Conservation (phyloP, 1,140 invertebrate genomes). For the Mesaphorura yosii region DNA sequence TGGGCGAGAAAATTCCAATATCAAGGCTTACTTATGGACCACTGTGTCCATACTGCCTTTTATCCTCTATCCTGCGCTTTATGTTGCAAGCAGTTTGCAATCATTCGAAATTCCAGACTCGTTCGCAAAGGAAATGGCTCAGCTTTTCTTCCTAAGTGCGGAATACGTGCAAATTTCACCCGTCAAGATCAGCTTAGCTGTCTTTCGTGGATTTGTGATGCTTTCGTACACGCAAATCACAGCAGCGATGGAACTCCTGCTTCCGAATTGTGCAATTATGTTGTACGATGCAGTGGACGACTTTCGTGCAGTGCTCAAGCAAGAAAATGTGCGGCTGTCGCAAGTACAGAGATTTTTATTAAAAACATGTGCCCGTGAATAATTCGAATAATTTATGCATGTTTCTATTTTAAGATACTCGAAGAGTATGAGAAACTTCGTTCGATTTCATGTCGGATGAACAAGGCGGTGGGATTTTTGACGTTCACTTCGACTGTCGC, state of each 20-base stretch:
- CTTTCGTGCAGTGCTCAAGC: constrained; percentile 1
- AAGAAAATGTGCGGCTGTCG: not conserved
- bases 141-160: not conserved
- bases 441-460: not conserved
- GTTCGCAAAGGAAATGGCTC: not conserved
- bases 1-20: no score
- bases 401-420: not conserved
- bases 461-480: constrained; percentile 3
- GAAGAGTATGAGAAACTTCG: constrained; percentile 1
- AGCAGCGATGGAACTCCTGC: constrained; percentile 4
- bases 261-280: not conserved
- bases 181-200: not conserved
- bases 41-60: not conserved
- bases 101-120: not conserved
- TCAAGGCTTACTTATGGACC: constrained; percentile 5
- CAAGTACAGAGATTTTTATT: not conserved
- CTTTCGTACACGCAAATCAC: constrained; percentile 3
- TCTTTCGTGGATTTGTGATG: not conserved
- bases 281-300: not conserved
- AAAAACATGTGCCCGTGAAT: not conserved
- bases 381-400: not conserved
- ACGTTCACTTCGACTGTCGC: constrained; percentile 2
- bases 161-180: not conserved
- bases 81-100: not conserved
- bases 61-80: not conserved